These are phyloP conservation scores for Myrmecobius fasciatus DNA, from an alignment of 2,113 vertebrate genomes.

Conservation along the genomic window DNA sequence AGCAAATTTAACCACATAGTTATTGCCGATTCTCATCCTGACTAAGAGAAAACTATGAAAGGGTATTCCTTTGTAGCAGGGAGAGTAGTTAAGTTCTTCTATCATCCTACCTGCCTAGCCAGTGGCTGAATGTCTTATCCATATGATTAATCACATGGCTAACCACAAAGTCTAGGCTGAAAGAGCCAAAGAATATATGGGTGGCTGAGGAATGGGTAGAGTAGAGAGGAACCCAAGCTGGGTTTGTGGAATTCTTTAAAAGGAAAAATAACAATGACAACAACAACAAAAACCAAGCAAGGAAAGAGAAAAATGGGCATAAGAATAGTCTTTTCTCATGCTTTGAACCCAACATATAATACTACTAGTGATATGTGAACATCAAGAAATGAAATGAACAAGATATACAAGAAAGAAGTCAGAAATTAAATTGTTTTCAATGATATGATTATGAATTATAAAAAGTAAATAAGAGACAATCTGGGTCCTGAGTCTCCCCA, in stretches of 20 bases:
- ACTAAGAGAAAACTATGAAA: background rate
- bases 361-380: background rate
- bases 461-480: background rate
- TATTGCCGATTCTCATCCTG: background rate
- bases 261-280: background rate
- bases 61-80: background rate
- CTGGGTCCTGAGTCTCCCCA: background rate
- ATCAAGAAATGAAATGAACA: background rate
- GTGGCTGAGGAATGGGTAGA: background rate
- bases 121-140: background rate
- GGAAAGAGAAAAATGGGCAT: background rate
- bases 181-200: background rate
- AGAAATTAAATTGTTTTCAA: background rate
- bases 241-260: background rate
- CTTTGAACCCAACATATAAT: background rate
- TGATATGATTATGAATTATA: background rate
- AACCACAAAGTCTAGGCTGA: background rate
- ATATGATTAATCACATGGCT: background rate
- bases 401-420: background rate
- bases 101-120: background rate
- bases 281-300: background rate
- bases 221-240: background rate
- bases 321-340: background rate
- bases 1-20: background rate
- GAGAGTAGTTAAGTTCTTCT: background rate